phyloP scores from a whole-genome alignment of 2,888 invertebrate species.

The Philhelius pedissequus region DNA sequence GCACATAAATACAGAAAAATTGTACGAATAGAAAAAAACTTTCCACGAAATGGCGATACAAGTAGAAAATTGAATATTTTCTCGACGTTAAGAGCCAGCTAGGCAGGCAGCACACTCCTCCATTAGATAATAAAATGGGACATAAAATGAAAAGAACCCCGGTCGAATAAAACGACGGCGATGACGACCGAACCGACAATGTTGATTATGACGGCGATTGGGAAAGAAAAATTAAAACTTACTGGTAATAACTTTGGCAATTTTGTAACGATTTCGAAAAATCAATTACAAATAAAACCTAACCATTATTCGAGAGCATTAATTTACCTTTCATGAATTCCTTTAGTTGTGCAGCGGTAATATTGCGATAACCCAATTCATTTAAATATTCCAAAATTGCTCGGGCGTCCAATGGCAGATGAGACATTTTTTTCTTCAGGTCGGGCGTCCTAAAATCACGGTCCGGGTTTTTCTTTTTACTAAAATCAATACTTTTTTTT shows the following conservation, averaged over 20 bases:
- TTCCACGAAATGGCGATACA: conserved; percentile 66
- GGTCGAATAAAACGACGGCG: not conserved
- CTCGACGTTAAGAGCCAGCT: conserved; percentile 32
- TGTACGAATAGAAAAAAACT: conserved; percentile 40
- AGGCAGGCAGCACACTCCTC: conserved; percentile 36
- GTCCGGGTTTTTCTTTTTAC: conserved; percentile 24
- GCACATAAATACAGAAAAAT: conserved; percentile 61
- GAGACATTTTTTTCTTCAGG: conserved; percentile 74
- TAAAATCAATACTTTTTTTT: not conserved
- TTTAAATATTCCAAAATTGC: conserved; percentile 87
- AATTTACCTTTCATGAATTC: conserved; percentile 87
- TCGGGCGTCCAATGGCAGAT: conserved; percentile 83
- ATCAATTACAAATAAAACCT: conserved; percentile 38
- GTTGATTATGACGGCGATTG: not conserved
- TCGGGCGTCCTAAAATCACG: conserved; percentile 43
- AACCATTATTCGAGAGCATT: not conserved
- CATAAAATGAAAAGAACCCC: conserved; percentile 23
- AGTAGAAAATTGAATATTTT: conserved; percentile 61
- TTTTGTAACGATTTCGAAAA: conserved; percentile 36
- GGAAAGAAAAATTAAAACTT: not conserved
- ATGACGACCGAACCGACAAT: conserved; percentile 2
- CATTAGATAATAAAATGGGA: conserved; percentile 65
- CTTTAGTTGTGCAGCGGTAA: conserved; percentile 86
- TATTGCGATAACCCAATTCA: conserved; percentile 87
- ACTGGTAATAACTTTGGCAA: not conserved